Base-by-base conservation (phyloP, 2,797 vertebrate species). In the Sebastes goodei region DNA sequence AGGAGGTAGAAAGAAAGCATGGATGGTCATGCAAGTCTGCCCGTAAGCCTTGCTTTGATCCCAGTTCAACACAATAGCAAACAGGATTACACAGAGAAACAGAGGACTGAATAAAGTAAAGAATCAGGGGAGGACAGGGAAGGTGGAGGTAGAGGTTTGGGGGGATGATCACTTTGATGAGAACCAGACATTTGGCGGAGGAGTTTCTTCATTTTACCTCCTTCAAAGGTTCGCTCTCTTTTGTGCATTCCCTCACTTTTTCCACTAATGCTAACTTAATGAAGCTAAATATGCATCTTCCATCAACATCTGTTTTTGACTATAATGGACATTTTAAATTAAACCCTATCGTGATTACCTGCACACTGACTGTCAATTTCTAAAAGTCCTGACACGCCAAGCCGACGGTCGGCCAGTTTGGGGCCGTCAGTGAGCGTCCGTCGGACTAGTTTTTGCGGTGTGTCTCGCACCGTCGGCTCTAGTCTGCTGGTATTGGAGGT, bases 21-120 rank as follows among this genome's bases (percentile, higher is more conserved):
- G 59, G 38, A 70, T 49, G 67, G 55, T 93, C 86, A 84, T 64
- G 67, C 57, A 82, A 84, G 56, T 60, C 64, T 59, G 53, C 53
- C 62, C 0, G 14, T 82, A 42, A 81, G 84, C 76, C 6, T 78
- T 42, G 52, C 86, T 92, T 90, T 92, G 81, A 92, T 93, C 86
- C 29, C 17, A 46, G 56, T 63, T 88, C 60, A 86, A 69, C 74
- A 84, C 63, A 84, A 84, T 73, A 81, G 71, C 56, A 74, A 80
- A 73, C 46, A 70, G 81, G 68, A 86, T 55, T 23, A 73, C 27
- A 67, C 7, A 65, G 74, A 87, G 73, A 84, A 83, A 63, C 55
- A 33, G 17, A 64, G 56, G 42, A 67, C 29, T 27, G 30, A 81
- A 76, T 42, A 20, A 55, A 78, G 69, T 20, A 68, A 46, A 52